Percentiles rank a stretch among this genome's conserved stretches.
Conservation (phyloP, 1,140 invertebrate species). For the Cryptotermes secundus region DNA sequence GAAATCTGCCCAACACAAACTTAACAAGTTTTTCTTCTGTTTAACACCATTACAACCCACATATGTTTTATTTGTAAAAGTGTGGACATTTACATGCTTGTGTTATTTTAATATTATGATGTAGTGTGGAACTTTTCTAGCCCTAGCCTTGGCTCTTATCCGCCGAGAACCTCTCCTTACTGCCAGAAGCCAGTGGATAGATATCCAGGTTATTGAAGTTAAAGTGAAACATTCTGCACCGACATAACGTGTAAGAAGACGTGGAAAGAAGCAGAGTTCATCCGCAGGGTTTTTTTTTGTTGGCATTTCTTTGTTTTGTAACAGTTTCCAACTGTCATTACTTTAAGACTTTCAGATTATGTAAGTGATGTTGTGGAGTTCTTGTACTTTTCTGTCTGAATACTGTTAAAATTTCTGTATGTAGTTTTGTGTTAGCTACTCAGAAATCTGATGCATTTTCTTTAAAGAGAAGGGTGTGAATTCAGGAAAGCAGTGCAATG, state of each 20-base stretch:
- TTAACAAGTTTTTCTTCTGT: background rate
- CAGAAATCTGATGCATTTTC: too few relatives aligned
- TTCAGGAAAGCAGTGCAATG: too few relatives aligned
- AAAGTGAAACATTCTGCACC: background rate
- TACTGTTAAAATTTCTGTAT: too few relatives aligned
- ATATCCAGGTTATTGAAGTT: background rate
- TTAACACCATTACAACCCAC: background rate
- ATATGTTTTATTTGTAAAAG: slow-evolving; percentile 1
- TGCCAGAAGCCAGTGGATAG: slow-evolving; percentile 13
- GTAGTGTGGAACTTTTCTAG: slow-evolving; percentile 18
- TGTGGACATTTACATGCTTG: slow-evolving; percentile 32
- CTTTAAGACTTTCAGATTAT: too few relatives aligned
- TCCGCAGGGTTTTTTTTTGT: too few relatives aligned
- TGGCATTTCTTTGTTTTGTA: too few relatives aligned
- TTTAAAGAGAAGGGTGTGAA: too few relatives aligned
- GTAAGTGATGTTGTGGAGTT: too few relatives aligned
- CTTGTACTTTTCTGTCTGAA: too few relatives aligned
- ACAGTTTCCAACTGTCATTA: too few relatives aligned
- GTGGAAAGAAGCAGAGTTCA: too few relatives aligned
- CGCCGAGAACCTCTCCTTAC: slow-evolving; percentile 16
- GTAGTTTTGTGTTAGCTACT: too few relatives aligned
- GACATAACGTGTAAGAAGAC: background rate
- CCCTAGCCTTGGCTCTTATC: slow-evolving; percentile 6
- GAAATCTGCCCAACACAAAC: background rate
- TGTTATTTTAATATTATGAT: slow-evolving; percentile 12